Evolutionary conservation across 2,888 invertebrate genomes (phyloP), one percentile per base, ranked within the genome.

Genomic region (Parnassius mnemosyne): DNA sequence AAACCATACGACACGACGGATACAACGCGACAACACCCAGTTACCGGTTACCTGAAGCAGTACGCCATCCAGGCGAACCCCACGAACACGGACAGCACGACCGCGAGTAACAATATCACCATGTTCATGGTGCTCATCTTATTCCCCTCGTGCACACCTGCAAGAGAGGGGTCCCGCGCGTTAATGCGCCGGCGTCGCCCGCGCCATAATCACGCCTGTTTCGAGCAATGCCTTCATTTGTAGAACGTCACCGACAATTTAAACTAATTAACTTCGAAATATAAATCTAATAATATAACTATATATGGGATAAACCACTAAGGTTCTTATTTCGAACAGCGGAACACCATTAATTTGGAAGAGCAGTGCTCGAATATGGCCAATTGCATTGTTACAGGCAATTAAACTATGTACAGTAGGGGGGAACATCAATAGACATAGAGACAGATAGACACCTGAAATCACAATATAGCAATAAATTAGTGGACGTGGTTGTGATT

Each of bases 51-150:
- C 97, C 97, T 97, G 97, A 97, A 97, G 94, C 97, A 97, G 94
- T 96, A 95, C 92, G 97, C 97, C 94, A 96, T 94, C 93, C 96
- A 94, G 92, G 97, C 96, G 95, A 97, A 97, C 95, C 96, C 96
- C 94, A 97, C 95, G 96, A 97, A 97, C 95, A 97, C 97, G 90
- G 95, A 95, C 90, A 95, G 97, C 92, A 97, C 97, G 92, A 96
- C 96, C 90, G 95, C 95, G 90, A 97, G 96, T 94, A 97, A 95
- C 93, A 97, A 95, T 93, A 97, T 93, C 93, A 97, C 97, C 96
- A 97, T 95, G 89, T 94, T 93, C 92, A 96, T 93, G 85, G 97
- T 97, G 94, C 96, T 96, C 94, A 97, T 94, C 93, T 95, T 95
- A 93, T 95, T 94, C 84, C 94, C 93, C 92, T 94, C 93, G 89